A percentile compares a stretch with the other conserved stretches of the same genome.
These are phyloP conservation scores for Peromyscus nudipes DNA, from an alignment of 2,797 vertebrate genomes.

Conservation along the genomic window DNA sequence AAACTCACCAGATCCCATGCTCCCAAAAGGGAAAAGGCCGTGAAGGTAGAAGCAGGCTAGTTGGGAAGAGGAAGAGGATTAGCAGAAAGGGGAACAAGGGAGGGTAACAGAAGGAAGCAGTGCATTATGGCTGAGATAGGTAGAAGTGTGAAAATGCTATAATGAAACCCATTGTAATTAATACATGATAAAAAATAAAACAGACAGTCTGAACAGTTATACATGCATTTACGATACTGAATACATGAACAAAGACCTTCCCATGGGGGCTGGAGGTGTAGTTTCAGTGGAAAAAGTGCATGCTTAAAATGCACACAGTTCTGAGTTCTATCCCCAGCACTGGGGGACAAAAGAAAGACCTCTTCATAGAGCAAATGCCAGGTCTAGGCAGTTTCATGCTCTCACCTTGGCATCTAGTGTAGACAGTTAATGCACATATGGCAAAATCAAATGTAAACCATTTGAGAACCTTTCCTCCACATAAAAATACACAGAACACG, in stretches of 20 bases:
- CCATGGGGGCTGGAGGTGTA: neutral
- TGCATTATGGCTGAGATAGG: neutral
- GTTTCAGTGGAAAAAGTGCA: neutral
- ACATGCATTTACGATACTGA: neutral
- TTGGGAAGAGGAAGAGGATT: neutral
- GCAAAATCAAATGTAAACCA: constrained; percentile 34
- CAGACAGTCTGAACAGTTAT: neutral
- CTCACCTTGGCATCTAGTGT: neutral
- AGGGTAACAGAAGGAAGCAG: neutral
- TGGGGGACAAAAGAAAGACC: neutral
- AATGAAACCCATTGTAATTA: neutral
- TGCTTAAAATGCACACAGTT: neutral
- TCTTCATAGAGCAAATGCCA: neutral
- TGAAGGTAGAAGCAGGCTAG: neutral
- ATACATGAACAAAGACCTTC: neutral
- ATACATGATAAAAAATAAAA: neutral
- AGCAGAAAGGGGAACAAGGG: neutral
- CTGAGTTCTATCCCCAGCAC: neutral
- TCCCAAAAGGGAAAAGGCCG: neutral
- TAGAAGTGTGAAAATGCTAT: neutral
- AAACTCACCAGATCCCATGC: neutral
- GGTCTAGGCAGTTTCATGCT: neutral
- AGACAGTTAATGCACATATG: neutral
- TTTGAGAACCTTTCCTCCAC: constrained; percentile 35
- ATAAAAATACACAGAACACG: constrained; percentile 31